Conservation (phyloP, 2,888 invertebrate species). For the Xestia xanthographa region DNA sequence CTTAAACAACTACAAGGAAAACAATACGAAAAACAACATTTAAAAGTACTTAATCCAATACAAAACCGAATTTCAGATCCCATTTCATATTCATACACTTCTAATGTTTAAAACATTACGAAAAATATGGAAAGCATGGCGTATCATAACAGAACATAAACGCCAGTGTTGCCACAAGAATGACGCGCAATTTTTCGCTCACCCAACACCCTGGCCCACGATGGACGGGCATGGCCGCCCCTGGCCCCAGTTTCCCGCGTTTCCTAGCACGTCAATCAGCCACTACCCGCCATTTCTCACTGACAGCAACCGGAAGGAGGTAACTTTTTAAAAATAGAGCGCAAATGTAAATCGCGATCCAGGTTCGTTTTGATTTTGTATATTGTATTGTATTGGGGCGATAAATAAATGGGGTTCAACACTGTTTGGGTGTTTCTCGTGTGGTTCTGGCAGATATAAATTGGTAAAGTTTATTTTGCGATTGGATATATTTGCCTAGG, state of each 20-base stretch:
- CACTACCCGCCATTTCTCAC: constrained; percentile 82
- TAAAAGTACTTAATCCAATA: constrained; percentile 6
- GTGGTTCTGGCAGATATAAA: constrained; percentile 49
- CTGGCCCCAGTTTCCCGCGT: constrained; percentile 61
- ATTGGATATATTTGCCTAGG: constrained; percentile 1
- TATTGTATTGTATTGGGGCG: constrained; percentile 35
- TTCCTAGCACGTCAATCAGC: constrained; percentile 84
- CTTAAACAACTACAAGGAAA: not conserved
- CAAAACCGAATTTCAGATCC: constrained; percentile 22
- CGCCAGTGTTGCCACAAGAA: constrained; percentile 67
- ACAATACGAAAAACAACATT: constrained; percentile 12
- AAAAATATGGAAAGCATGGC: constrained; percentile 48
- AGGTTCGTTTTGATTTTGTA: constrained; percentile 56
- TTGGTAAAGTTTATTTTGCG: constrained; percentile 42
- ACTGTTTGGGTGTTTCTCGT: constrained; percentile 43
- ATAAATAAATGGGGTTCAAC: constrained; percentile 55
- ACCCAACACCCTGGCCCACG: constrained; percentile 53
- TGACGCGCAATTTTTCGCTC: constrained; percentile 81
- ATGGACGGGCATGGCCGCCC: constrained; percentile 25
- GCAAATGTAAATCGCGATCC: constrained; percentile 64
- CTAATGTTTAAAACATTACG: constrained; percentile 58
- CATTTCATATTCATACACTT: constrained; percentile 48
- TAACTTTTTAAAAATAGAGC: constrained; percentile 72
- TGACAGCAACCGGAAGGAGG: constrained; percentile 79
- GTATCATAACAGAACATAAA: constrained; percentile 28